Conservation (phyloP, 2,888 invertebrate genomes). For the Apamea sordens region DNA sequence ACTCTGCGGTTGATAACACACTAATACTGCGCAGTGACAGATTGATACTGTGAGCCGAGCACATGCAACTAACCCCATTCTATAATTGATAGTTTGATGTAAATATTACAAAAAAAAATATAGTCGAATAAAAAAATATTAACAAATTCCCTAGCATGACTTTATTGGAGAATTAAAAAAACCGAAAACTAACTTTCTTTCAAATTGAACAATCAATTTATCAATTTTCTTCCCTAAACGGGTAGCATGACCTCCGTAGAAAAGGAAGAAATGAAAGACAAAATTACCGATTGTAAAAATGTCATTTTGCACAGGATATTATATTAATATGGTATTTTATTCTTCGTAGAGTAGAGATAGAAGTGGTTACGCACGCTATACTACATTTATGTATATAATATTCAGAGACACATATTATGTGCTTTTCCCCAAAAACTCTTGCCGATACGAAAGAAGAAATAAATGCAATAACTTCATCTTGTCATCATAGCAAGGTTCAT, state of each 20-base stretch:
- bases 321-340: not conserved
- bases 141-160: not conserved
- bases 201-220: not conserved
- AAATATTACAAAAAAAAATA: constrained; percentile 2
- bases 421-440: not conserved
- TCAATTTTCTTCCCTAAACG: too few relatives aligned
- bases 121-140: too few relatives aligned
- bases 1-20: constrained; percentile 39
- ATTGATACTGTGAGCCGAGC: constrained; percentile 18
- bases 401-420: too few relatives aligned
- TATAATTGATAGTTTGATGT: constrained; percentile 10
- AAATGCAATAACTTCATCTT: not conserved
- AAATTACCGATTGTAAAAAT: not conserved
- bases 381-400: too few relatives aligned
- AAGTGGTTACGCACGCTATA: not conserved
- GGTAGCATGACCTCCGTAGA: not conserved
- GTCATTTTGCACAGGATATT: not conserved
- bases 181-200: not conserved
- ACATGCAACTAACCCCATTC: constrained; percentile 15
- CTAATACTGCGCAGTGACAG: constrained; percentile 43
- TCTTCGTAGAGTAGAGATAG: not conserved
- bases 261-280: not conserved
- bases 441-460: not conserved
- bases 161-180: not conserved
- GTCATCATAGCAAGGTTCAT: not conserved